Evolutionary conservation across 37 sponge, comb jelly and placozoan genomes (phyloP).

Genomic region (Hexactinellida sp.): DNA sequence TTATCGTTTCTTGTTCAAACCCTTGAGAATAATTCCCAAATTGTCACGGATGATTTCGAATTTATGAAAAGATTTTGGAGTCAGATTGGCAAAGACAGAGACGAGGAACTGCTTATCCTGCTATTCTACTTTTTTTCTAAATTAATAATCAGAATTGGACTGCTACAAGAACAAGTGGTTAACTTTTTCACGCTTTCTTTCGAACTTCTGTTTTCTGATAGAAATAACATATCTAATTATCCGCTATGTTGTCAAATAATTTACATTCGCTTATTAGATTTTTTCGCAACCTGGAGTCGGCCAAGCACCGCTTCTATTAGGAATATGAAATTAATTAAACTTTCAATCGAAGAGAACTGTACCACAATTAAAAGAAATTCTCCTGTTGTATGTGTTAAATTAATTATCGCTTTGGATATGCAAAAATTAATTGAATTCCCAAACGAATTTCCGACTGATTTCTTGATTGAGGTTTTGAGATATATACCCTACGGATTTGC

Average conservation of each 20-base stretch:
- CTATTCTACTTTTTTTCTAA: not conserved
- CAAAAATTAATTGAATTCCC: not conserved
- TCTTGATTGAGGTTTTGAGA: not conserved
- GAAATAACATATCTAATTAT: not conserved
- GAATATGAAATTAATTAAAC: not conserved
- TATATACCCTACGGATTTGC: slow-evolving; percentile 8
- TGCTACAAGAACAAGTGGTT: not conserved
- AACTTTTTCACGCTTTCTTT: not conserved
- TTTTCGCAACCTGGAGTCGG: not conserved
- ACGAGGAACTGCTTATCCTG: not conserved
- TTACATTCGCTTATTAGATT: not conserved
- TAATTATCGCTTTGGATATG: not conserved
- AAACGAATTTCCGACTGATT: not conserved
- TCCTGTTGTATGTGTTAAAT: not conserved
- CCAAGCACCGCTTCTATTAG: not conserved
- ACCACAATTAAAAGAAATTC: not conserved
- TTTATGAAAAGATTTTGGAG: not conserved
- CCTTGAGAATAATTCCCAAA: not conserved
- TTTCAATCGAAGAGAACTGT: not conserved
- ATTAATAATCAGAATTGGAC: not conserved
- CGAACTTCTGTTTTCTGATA: not conserved
- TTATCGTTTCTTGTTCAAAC: not conserved
- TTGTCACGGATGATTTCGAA: not conserved
- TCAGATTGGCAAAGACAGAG: not conserved
- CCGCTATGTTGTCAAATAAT: not conserved